phyloP scores from a whole-genome alignment of 2,888 invertebrate species.

The Malachius bipustulatus region DNA sequence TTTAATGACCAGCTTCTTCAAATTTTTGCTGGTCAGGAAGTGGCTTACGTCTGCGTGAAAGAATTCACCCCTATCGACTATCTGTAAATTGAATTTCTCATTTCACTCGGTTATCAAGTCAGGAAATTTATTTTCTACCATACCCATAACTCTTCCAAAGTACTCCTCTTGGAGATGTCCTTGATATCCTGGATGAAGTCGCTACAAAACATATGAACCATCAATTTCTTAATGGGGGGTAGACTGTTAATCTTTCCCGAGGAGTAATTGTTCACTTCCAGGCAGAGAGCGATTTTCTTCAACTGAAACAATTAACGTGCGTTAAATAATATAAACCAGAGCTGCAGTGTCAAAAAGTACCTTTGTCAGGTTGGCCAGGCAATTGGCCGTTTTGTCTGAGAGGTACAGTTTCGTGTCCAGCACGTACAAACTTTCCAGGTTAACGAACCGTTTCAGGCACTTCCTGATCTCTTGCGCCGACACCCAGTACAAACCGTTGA shows the following conservation, averaged over 20 bases:
- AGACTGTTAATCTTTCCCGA: too few relatives aligned
- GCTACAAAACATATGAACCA: slow-evolving; percentile 1
- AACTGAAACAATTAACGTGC: slow-evolving; percentile 8
- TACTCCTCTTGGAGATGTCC: background rate
- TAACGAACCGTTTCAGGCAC: slow-evolving; percentile 9
- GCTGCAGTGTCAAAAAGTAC: background rate
- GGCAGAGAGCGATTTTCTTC: slow-evolving; percentile 9
- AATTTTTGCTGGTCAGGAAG: too few relatives aligned
- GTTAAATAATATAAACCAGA: background rate
- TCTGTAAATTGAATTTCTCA: background rate
- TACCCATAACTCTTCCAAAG: slow-evolving; percentile 12
- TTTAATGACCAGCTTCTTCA: too few relatives aligned
- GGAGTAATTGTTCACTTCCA: background rate
- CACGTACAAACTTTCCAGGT: slow-evolving; percentile 9
- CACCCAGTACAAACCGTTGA: slow-evolving; percentile 12
- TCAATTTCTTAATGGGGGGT: background rate
- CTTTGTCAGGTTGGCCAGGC: background rate
- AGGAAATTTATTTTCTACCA: background rate
- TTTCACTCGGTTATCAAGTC: too few relatives aligned
- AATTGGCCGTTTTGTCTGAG: background rate
- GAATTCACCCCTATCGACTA: background rate
- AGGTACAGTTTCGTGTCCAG: slow-evolving; percentile 11
- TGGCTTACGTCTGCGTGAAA: too few relatives aligned
- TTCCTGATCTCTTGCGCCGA: slow-evolving; percentile 8
- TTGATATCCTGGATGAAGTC: background rate